A percentile compares a stretch with the other conserved stretches of the same genome.
These are phyloP conservation scores for Pedionomus torquatus DNA, from an alignment of 2,113 vertebrate species.

Conservation along the genomic window DNA sequence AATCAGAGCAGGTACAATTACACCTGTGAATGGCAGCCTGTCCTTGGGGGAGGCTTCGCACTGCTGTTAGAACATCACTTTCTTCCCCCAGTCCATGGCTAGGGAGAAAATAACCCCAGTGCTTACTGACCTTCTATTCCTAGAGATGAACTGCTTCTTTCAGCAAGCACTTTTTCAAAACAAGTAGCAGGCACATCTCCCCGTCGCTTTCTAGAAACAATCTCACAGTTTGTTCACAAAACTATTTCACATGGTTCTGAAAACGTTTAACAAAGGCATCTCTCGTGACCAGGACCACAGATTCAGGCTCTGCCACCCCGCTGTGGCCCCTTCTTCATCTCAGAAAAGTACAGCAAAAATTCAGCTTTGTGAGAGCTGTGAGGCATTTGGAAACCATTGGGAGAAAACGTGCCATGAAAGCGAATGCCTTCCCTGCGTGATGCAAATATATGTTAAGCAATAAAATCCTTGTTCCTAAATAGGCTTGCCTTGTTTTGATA, in stretches of 20 bases:
- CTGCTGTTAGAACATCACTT: background rate
- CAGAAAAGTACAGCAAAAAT: slow-evolving; percentile 13
- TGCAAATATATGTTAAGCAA: slow-evolving; percentile 60
- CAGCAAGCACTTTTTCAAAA: background rate
- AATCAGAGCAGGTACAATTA: background rate
- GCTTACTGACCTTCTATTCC: background rate
- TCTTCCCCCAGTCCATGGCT: background rate
- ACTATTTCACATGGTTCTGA: background rate
- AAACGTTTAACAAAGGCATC: background rate
- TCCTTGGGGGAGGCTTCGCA: background rate
- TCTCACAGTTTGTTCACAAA: background rate
- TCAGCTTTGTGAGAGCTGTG: background rate
- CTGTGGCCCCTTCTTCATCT: background rate
- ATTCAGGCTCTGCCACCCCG: background rate
- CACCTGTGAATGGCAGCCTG: background rate
- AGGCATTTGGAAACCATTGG: slow-evolving; percentile 54
- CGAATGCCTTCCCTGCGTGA: slow-evolving; percentile 35
- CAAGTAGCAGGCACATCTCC: background rate
- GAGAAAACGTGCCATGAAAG: slow-evolving; percentile 53
- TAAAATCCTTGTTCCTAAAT: slow-evolving; percentile 59
- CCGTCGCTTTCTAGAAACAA: background rate
- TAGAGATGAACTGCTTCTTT: background rate
- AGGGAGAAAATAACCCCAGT: background rate
- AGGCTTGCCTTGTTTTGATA: slow-evolving; percentile 62
- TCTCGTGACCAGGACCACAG: background rate